Percentiles rank a stretch among this genome's conserved stretches.
These are phyloP conservation scores for Ptychochromis oligacanthus DNA, from an alignment of 2,113 vertebrate species.

Conservation along the genomic window DNA sequence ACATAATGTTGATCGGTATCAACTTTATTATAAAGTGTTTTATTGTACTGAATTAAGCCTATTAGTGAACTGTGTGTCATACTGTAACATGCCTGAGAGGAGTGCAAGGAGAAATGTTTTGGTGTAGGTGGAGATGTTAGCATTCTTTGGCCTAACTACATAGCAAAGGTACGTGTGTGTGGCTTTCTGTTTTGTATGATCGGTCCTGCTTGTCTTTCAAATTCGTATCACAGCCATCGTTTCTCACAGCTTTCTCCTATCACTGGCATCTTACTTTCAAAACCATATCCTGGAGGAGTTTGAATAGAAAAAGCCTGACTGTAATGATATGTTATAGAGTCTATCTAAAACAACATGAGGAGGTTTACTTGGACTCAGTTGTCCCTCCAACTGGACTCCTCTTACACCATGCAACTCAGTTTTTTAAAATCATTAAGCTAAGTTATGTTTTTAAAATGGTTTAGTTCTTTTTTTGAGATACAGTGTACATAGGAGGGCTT, in stretches of 20 bases:
- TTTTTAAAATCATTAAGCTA: background rate
- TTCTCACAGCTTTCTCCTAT: constrained; percentile 12
- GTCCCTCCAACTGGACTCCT: constrained; percentile 42
- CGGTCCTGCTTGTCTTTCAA: constrained; percentile 44
- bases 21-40: constrained; percentile 15
- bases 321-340: background rate
- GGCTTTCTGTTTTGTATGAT: constrained; percentile 1
- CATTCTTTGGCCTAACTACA: constrained; percentile 35
- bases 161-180: constrained; percentile 1
- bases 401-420: constrained; percentile 1
- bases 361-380: constrained; percentile 64
- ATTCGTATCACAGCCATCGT: constrained; percentile 52
- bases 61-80: constrained; percentile 25
- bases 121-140: constrained; percentile 35
- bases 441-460: background rate
- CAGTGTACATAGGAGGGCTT: background rate
- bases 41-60: background rate
- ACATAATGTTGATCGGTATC: constrained; percentile 29
- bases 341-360: constrained; percentile 63
- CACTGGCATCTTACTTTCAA: constrained; percentile 13
- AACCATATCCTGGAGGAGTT: background rate
- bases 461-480: too few species aligned
- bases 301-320: background rate
- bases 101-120: constrained; percentile 37
- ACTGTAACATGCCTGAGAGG: constrained; percentile 21